Conservation (phyloP, 30 jellyfish, hydroid and myxozoan genomes). For the Pelagia noctiluca region DNA sequence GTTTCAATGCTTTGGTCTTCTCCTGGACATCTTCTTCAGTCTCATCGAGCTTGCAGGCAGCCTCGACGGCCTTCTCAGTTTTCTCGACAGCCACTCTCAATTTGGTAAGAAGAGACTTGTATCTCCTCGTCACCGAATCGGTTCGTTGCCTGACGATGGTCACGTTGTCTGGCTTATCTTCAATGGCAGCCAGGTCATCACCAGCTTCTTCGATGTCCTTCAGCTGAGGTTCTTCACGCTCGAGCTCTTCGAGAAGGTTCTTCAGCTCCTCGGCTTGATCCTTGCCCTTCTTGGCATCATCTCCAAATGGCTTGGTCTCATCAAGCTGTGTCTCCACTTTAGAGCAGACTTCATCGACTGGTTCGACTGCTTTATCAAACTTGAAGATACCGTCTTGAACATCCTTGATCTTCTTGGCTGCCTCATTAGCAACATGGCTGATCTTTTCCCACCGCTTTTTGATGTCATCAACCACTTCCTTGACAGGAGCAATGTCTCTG, state of each 20-base stretch:
- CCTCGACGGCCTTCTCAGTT: constrained; percentile 60
- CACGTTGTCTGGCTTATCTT: constrained; percentile 87
- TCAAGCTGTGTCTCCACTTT: constrained; percentile 57
- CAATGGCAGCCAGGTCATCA: constrained; percentile 76
- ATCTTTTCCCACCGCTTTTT: constrained; percentile 56
- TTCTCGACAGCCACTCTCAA: constrained; percentile 71
- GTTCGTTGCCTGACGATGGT: constrained; percentile 81
- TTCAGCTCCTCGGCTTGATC: constrained; percentile 68
- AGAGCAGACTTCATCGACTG: constrained; percentile 82
- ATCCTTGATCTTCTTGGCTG: constrained; percentile 68
- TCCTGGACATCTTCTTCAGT: constrained; percentile 60
- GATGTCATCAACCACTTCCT: constrained; percentile 60
- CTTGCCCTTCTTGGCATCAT: constrained; percentile 67
- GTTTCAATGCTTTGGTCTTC: constrained; percentile 69
- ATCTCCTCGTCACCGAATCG: constrained; percentile 57
- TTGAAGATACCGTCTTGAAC: constrained; percentile 64
- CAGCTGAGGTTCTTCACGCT: constrained; percentile 54
- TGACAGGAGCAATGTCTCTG: constrained; percentile 84
- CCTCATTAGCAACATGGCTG: constrained; percentile 33
- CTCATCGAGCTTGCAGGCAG: constrained; percentile 62
- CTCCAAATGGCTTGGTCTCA: constrained; percentile 73
- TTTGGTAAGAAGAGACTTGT: constrained; percentile 54
- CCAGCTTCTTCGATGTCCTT: constrained; percentile 70
- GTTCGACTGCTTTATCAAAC: constrained; percentile 51
- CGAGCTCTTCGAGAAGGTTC: constrained; percentile 73